These are phyloP conservation scores for Phaethornis superciliosus DNA, from an alignment of 2,113 vertebrate genomes.

Conservation along the genomic window DNA sequence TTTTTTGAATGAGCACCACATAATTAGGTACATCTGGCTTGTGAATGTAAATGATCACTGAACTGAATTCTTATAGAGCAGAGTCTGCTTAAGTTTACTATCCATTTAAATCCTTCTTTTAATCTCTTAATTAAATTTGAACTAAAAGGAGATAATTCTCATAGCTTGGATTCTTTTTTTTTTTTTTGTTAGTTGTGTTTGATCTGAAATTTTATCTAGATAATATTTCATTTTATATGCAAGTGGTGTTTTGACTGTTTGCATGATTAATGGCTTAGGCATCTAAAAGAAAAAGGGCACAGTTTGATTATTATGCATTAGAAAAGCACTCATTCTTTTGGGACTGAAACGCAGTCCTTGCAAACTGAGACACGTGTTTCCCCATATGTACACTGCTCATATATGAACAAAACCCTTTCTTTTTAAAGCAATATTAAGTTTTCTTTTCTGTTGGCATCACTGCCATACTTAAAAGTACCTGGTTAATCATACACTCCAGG, in stretches of 20 bases:
- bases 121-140: conserved; percentile 15
- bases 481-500: neutral
- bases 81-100: neutral
- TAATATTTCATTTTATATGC: neutral
- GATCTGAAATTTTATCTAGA: neutral
- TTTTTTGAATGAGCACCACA: neutral
- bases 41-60: neutral
- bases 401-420: neutral
- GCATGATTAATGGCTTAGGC: neutral
- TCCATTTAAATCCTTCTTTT: conserved; percentile 2
- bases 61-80: neutral
- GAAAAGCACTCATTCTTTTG: neutral
- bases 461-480: neutral
- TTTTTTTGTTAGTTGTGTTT: neutral
- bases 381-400: neutral
- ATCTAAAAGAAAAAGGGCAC: neutral
- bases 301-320: neutral
- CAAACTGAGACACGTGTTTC: neutral
- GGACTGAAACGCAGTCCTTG: neutral
- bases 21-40: conserved; percentile 13
- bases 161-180: neutral
- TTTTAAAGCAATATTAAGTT: neutral
- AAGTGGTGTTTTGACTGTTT: neutral
- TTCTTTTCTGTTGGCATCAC: neutral
- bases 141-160: neutral